A percentile compares a stretch with the other conserved stretches of the same genome.
Evolutionary conservation across 2,888 invertebrate genomes (phyloP).

Genomic region (Epirrita christyi): DNA sequence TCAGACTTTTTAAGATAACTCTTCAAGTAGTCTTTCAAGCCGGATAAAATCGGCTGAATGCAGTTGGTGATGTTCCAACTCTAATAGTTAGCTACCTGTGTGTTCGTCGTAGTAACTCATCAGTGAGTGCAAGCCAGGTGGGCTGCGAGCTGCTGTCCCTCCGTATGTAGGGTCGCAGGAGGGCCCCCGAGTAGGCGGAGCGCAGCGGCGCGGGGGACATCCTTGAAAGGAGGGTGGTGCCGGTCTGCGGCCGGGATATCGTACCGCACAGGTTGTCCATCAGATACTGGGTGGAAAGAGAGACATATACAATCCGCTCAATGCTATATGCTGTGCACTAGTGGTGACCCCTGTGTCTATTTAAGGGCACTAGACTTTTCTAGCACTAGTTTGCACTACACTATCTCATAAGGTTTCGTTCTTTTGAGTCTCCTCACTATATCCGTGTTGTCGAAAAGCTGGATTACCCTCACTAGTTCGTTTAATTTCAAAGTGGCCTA

Average conservation of each 20-base stretch:
- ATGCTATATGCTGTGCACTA: too few species aligned
- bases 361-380: too few species aligned
- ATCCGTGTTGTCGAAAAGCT: too few species aligned
- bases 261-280: slow-evolving; percentile 73
- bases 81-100: slow-evolving; percentile 63
- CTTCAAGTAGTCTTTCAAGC: not conserved
- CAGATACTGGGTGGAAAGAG: slow-evolving; percentile 55
- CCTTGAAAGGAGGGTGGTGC: slow-evolving; percentile 80
- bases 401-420: too few species aligned
- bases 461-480: too few species aligned
- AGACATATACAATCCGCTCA: too few species aligned
- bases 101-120: slow-evolving; percentile 85
- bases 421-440: too few species aligned
- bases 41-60: too few species aligned
- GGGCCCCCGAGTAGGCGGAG: slow-evolving; percentile 88
- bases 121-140: slow-evolving; percentile 88
- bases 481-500: too few species aligned
- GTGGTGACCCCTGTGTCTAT: too few species aligned
- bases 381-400: too few species aligned
- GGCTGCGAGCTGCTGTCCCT: slow-evolving; percentile 88
- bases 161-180: slow-evolving; percentile 93
- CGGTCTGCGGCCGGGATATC: slow-evolving; percentile 61
- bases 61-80: not conserved
- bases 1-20: not conserved
- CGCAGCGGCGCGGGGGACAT: slow-evolving; percentile 84